Conservation (phyloP, 2,113 vertebrate species). For the Tetraodon nigroviridis region DNA sequence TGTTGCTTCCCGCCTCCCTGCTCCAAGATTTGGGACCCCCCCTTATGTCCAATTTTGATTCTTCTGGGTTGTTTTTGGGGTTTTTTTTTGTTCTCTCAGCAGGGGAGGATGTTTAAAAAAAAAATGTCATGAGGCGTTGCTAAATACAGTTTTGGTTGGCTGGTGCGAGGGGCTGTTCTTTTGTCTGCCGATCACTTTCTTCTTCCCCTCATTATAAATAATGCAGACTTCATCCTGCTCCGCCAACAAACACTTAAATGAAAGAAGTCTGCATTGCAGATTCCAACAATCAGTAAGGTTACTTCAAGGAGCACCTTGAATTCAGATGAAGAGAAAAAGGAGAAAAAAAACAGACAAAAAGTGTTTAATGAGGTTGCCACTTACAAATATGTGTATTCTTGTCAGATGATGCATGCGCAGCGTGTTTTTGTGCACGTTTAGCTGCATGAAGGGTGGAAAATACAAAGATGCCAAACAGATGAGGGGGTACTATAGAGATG, state of each 20-base stretch:
- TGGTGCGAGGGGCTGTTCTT: slow-evolving; percentile 45
- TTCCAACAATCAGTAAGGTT: slow-evolving; percentile 60
- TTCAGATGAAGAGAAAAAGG: slow-evolving; percentile 23
- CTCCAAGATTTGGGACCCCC: too few species aligned
- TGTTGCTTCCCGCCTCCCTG: too few species aligned
- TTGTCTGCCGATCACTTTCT: slow-evolving; percentile 60
- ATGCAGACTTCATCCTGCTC: slow-evolving; percentile 62
- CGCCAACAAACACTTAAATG: slow-evolving; percentile 62
- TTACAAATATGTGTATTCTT: slow-evolving; percentile 54
- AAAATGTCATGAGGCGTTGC: slow-evolving; percentile 52
- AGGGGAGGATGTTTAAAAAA: slow-evolving; percentile 17
- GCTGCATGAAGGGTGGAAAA: slow-evolving; percentile 45
- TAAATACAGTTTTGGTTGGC: slow-evolving; percentile 58
- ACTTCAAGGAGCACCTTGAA: slow-evolving; percentile 56
- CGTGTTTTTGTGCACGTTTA: slow-evolving; percentile 30
- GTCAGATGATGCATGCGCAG: slow-evolving; percentile 26
- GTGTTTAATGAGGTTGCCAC: slow-evolving; percentile 29
- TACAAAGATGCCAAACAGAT: slow-evolving; percentile 35
- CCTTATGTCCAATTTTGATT: too few species aligned
- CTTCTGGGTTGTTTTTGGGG: too few species aligned
- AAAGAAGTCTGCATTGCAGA: slow-evolving; percentile 62
- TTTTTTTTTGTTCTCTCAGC: too few species aligned
- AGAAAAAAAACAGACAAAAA: slow-evolving; percentile 45
- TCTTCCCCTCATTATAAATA: slow-evolving; percentile 65
- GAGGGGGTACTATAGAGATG: slow-evolving; percentile 26